Evolutionary conservation across 2,797 vertebrate genomes (phyloP).

Genomic region (Macrochelys suwanniensis): DNA sequence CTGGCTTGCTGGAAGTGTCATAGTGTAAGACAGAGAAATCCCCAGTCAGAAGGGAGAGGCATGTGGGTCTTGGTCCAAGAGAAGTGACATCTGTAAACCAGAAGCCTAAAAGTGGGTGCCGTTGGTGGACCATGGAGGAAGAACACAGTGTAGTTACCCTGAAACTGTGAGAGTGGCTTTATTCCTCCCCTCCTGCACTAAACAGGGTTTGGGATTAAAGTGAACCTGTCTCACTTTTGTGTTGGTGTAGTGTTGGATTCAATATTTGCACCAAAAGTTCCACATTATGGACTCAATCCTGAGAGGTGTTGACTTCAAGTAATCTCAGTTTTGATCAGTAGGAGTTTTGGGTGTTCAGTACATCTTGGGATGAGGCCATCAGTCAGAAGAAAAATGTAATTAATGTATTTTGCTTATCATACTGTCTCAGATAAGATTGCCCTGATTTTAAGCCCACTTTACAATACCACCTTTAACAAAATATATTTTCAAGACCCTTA

Average conservation of each 20-base stretch:
- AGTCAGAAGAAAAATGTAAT: not conserved
- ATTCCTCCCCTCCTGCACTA: not conserved
- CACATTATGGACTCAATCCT: not conserved
- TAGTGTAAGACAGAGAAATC: not conserved
- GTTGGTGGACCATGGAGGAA: no score
- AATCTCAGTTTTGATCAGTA: not conserved
- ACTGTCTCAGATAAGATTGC: not conserved
- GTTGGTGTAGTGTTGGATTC: not conserved
- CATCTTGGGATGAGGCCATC: not conserved
- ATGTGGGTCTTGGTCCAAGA: not conserved
- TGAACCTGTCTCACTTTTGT: not conserved
- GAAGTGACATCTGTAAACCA: not conserved
- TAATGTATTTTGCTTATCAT: not conserved
- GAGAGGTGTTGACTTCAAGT: not conserved
- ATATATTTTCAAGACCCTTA: not conserved
- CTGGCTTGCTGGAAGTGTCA: not conserved
- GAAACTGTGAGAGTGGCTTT: no score
- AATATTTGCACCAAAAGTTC: not conserved
- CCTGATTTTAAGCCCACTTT: not conserved
- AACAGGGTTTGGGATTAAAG: no score
- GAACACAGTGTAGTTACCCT: not conserved
- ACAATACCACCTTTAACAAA: not conserved
- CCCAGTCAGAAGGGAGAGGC: no score
- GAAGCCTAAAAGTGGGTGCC: no score
- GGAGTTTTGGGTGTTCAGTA: not conserved